Base-by-base conservation (phyloP, 2,113 vertebrate species). In the Solea senegalensis region DNA sequence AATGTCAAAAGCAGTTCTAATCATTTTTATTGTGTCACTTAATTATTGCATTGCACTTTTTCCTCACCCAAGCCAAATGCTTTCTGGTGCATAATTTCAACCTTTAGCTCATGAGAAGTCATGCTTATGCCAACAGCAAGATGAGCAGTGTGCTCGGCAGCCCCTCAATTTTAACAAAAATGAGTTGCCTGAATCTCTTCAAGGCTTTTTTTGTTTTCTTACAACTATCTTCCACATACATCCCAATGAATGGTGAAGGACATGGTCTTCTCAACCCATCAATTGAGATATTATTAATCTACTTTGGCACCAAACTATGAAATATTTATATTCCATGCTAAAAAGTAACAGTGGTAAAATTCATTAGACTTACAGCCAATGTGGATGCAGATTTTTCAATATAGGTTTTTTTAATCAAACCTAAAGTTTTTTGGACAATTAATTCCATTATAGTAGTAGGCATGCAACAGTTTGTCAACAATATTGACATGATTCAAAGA, bases 1-100 rank as follows among this genome's bases (percentile, higher is more conserved):
- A 94, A 94, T 94, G 93, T 94, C 93, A 94, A 91, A 93, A 93
- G 92, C 92, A 92, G 92, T 91, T 91, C 93, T 93, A 92, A 94
- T 94, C 92, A 93, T 93, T 94, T 94, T 94, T 94, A 94, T 93
- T 92, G 91, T 92, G 85, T 65, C 26, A 78, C 89, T 93, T 93
- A 93, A 94, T 94, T 93, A 94, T 93, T 91, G 92, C 89, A 87
- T 89, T 86, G 88, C 88, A 84, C 81, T 90, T 89, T 87, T 91
- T 85, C 81, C 68, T 76, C 84, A 72, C 75, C 65, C 72, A 60
- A 85, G 89, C 89, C 86, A 90, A 92, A 91, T 89, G 89, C 86
- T 92, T 93, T 89, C 87, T 82, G 87, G 78, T 74, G 85, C 89
- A 89, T 90, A 83, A 91, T 92, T 92, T 90, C 88, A 91, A 92